Evolutionary conservation across 2,113 vertebrate species (phyloP).

Genomic region (Tauraco erythrolophus): DNA sequence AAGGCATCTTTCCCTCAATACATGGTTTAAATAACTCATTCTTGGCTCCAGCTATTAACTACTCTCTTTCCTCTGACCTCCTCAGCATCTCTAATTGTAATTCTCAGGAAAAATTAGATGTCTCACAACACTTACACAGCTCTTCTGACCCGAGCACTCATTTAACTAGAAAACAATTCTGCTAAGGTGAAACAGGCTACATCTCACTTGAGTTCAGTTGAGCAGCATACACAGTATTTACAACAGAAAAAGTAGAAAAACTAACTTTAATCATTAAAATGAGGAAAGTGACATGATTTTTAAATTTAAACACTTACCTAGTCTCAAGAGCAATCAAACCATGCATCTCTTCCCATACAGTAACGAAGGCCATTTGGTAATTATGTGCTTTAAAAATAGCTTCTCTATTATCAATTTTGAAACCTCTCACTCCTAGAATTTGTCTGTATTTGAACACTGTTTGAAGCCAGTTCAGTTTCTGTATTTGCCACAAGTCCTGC

Average conservation of each 20-base stretch:
- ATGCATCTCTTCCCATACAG: not conserved
- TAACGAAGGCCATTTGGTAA: not conserved
- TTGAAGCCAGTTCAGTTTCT: not conserved
- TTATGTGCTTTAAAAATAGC: not conserved
- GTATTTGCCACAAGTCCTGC: not conserved
- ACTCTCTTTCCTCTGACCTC: not conserved
- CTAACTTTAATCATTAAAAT: not conserved
- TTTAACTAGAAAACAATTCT: not conserved
- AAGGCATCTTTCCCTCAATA: not conserved
- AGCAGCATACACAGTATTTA: not conserved
- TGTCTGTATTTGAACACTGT: not conserved
- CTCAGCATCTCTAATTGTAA: not conserved
- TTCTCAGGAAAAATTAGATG: not conserved
- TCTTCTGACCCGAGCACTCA: not conserved
- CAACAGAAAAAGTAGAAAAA: not conserved
- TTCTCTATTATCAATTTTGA: not conserved
- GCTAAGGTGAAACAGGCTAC: not conserved
- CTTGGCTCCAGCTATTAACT: not conserved
- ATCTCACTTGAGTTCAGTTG: not conserved
- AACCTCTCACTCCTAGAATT: not conserved
- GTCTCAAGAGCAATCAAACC: not conserved
- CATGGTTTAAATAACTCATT: not conserved
- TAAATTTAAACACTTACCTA: not conserved
- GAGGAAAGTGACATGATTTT: not conserved
- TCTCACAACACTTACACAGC: not conserved